Evolutionary conservation across 2,113 vertebrate genomes (phyloP).

Genomic region (Semnornis frantzii): DNA sequence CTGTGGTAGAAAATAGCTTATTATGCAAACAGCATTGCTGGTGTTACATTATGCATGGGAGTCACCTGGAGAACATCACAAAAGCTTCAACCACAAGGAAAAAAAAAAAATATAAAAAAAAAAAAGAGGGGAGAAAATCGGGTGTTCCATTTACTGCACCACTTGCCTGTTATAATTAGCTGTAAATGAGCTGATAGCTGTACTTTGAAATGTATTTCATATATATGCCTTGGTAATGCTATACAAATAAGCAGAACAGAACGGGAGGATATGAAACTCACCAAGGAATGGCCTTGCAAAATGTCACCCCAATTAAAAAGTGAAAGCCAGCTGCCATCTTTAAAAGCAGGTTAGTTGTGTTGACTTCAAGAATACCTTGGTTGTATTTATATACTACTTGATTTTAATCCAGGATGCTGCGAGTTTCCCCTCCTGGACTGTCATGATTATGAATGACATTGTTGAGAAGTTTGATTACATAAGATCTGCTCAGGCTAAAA

Average conservation of each 20-base stretch:
- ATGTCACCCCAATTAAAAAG: constrained; percentile 71
- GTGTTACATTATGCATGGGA: constrained; percentile 83
- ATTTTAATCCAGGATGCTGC: constrained; percentile 74
- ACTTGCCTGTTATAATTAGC: constrained; percentile 80
- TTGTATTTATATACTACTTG: constrained; percentile 60
- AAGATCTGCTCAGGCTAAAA: constrained; percentile 34
- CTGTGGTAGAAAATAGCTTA: constrained; percentile 83
- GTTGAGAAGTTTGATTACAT: constrained; percentile 59
- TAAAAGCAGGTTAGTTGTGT: constrained; percentile 49
- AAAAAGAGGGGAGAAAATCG: constrained; percentile 47
- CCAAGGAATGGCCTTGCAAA: constrained; percentile 71
- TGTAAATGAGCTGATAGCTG: constrained; percentile 77
- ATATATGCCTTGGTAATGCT: constrained; percentile 68
- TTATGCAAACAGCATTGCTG: constrained; percentile 83
- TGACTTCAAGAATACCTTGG: constrained; percentile 70
- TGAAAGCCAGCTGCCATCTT: constrained; percentile 33
- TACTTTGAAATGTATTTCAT: constrained; percentile 76
- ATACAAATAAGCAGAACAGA: constrained; percentile 62
- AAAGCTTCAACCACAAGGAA: constrained; percentile 69
- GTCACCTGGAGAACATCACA: constrained; percentile 83
- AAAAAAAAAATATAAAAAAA: background rate
- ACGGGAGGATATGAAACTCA: constrained; percentile 47
- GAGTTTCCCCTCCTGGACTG: constrained; percentile 47
- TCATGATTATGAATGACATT: constrained; percentile 64
- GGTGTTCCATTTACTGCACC: constrained; percentile 74